phyloP scores from a whole-genome alignment of 2,113 vertebrate genomes.

The Neolamprologus kungweensis region DNA sequence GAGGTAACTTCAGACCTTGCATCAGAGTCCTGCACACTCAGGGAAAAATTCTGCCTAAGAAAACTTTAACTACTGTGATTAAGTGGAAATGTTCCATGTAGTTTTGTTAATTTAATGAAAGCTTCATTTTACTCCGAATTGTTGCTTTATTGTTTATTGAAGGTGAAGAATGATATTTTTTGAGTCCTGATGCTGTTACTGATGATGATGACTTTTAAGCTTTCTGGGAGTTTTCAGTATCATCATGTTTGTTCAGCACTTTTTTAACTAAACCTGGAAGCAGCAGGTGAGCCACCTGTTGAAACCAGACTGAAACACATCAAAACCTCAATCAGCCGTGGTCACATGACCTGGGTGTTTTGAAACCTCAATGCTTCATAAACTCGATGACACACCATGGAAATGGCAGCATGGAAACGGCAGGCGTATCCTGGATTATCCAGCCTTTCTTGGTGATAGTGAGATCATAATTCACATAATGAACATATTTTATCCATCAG shows the following conservation, averaged over 20 bases:
- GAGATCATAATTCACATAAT: neutral
- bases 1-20: neutral
- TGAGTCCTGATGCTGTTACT: neutral
- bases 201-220: neutral
- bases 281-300: neutral
- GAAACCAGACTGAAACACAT: neutral
- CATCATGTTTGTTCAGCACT: neutral
- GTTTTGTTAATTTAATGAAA: neutral
- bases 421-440: neutral
- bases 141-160: neutral
- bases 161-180: neutral
- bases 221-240: neutral
- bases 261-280: neutral
- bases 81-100: neutral
- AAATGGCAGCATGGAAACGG: neutral
- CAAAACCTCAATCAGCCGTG: accelerated
- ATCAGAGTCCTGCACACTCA: neutral
- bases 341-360: neutral
- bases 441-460: neutral
- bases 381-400: neutral
- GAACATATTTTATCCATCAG: neutral
- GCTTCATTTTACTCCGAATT: neutral
- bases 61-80: neutral
- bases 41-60: neutral
- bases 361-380: neutral